Base-by-base conservation (phyloP, 2,113 vertebrate genomes). In the Cephalopterus ornatus region DNA sequence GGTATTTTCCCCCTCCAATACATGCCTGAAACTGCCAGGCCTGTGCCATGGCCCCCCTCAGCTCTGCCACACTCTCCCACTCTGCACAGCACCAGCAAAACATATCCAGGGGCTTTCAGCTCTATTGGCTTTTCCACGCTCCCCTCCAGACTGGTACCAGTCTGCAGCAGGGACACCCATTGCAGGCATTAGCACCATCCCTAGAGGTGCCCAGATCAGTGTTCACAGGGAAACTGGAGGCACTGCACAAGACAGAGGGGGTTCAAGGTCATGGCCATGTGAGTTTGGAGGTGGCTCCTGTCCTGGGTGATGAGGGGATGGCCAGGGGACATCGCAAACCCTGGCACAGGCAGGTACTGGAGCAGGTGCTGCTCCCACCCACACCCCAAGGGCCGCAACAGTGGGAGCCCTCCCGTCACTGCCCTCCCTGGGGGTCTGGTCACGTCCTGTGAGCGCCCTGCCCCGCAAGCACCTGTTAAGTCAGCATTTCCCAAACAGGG, bases 211-310 rank as follows among this genome's bases (percentile, higher is more conserved):
- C 35, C 8, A 0, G 1, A 1, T 23, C 13, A 7, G 35, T 7
- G 30, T 2, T 44, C 21, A 8, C 0, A 0, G 30, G 52, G 39
- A 19, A 12, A 6, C 19, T 14, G 56, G 41, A 41, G 35, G 39
- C 6, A 8, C 10, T 21, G 30, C 11, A 23, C 3, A 2, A 28
- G 52, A 28, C n/a, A 22, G 14, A 77, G 6, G 1, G 11, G 19
- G 5, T 5, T 33, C 32, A 41, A 56, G 35, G 30, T 19, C 17
- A 41, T 1, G 3, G 18, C 33, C 41, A 5, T 4, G 5, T 6
- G 23, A 41, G 14, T 44, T 67, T 41, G 35, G 80, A 76, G 35
- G 33, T 18, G 35, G 7, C 17, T 88, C 6, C 62, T n/a, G n/a
- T 46, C 26, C 77, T 37, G n/a, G 42, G n/a, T 30, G 84, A 47